Percentiles rank a stretch among this genome's conserved stretches.
These are phyloP conservation scores for Magallana angulata DNA, from an alignment of 1,140 invertebrate genomes.

Conservation along the genomic window DNA sequence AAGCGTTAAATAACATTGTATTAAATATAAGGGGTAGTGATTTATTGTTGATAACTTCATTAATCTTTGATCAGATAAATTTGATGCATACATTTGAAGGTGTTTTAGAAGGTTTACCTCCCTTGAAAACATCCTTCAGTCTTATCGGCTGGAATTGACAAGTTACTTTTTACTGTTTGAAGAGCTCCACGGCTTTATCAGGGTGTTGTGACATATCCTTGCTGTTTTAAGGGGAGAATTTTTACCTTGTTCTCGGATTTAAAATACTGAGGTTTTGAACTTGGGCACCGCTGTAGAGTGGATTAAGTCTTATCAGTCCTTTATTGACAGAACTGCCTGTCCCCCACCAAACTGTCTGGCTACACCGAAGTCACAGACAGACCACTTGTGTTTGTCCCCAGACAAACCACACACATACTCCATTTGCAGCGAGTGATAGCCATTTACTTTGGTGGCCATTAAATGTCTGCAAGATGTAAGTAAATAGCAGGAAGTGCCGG, in stretches of 20 bases:
- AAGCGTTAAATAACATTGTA: too few species aligned
- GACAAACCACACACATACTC: slow-evolving; percentile 9
- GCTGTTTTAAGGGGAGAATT: slow-evolving; percentile 23
- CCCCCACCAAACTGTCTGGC: slow-evolving; percentile 1
- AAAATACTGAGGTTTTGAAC: slow-evolving; percentile 30
- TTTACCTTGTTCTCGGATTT: slow-evolving; percentile 17
- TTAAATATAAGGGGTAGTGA: too few species aligned
- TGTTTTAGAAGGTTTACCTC: slow-evolving; percentile 4
- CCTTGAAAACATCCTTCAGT: background rate
- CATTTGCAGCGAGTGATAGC: background rate
- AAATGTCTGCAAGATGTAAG: background rate
- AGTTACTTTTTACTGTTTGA: slow-evolving; percentile 24
- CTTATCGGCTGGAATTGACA: slow-evolving; percentile 14
- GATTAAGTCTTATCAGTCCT: slow-evolving; percentile 21
- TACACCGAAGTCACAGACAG: background rate
- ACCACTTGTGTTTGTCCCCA: slow-evolving; percentile 10
- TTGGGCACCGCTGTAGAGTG: slow-evolving; percentile 1
- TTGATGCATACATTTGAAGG: too few species aligned
- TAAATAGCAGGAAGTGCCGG: background rate
- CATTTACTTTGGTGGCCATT: slow-evolving; percentile 14
- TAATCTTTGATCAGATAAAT: too few species aligned
- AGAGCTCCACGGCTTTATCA: background rate
- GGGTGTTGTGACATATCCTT: slow-evolving; percentile 32
- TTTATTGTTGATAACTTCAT: too few species aligned
- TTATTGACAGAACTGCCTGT: slow-evolving; percentile 12